Conservation (phyloP, 2,888 invertebrate genomes). For the Lepidocyrtoides sp. region DNA sequence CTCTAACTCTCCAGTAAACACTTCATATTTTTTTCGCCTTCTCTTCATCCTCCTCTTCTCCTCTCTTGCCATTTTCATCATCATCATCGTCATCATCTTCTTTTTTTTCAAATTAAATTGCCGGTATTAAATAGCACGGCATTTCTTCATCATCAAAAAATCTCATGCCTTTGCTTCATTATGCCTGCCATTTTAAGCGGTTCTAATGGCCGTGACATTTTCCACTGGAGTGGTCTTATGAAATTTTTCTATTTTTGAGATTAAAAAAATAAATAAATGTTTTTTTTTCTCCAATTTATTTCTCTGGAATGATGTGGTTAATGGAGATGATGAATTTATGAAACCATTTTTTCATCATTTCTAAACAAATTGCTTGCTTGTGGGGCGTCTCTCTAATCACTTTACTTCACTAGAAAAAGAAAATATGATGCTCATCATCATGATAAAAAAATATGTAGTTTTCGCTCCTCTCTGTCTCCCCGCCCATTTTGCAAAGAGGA, state of each 20-base stretch:
- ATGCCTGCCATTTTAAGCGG: not conserved
- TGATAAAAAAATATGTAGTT: not conserved
- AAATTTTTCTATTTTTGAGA: not conserved
- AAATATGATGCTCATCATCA: not conserved
- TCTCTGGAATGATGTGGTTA: not conserved
- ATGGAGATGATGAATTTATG: not conserved
- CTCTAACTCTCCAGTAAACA: slow-evolving; percentile 39
- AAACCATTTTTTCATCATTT: not conserved
- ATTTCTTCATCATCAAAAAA: not conserved
- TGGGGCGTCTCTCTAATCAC: slow-evolving; percentile 20
- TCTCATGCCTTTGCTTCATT: not conserved
- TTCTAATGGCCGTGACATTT: slow-evolving; percentile 35
- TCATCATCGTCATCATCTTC: not conserved
- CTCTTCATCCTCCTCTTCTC: not conserved
- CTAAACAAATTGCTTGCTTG: slow-evolving; percentile 9
- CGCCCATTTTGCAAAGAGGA: slow-evolving; percentile 6
- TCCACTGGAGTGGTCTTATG: slow-evolving; percentile 8
- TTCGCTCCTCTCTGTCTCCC: not conserved
- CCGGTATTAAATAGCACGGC: slow-evolving; percentile 47
- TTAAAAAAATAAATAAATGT: not conserved
- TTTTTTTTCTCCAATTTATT: not conserved
- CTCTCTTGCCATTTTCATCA: not conserved
- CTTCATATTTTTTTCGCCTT: not conserved
- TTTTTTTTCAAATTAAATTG: slow-evolving; percentile 29
- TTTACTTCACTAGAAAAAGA: not conserved